These are phyloP conservation scores for Chouioia cunea DNA, from an alignment of 2,888 invertebrate genomes.

Conservation along the genomic window DNA sequence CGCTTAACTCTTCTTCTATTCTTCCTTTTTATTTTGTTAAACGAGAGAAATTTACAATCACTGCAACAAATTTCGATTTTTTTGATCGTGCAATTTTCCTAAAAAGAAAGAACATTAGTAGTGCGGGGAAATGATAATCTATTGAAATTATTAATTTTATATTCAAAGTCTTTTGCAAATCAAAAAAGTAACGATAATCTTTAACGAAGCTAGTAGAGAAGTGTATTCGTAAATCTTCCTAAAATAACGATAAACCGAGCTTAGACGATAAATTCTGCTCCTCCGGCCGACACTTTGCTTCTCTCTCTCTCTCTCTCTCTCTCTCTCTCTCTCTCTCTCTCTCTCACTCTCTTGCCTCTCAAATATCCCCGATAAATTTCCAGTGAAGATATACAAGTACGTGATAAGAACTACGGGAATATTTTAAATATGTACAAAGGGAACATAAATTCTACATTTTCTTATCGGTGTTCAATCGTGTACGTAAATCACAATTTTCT, in stretches of 20 bases:
- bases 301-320: slow-evolving; percentile 22
- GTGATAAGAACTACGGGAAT: slow-evolving; percentile 25
- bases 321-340: too few species aligned
- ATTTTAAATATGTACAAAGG: neutral
- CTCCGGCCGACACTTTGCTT: slow-evolving; percentile 24
- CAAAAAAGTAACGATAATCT: slow-evolving; percentile 39
- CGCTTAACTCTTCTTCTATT: too few species aligned
- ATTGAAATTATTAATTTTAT: neutral
- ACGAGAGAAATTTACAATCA: too few species aligned
- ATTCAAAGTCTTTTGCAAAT: slow-evolving; percentile 11
- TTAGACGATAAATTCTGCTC: slow-evolving; percentile 43
- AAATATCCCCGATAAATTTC: slow-evolving; percentile 44
- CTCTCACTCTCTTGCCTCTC: slow-evolving; percentile 21
- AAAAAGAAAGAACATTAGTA: too few species aligned
- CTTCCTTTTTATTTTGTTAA: too few species aligned
- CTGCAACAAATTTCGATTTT: too few species aligned
- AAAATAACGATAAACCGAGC: slow-evolving; percentile 46
- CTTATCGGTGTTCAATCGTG: too few species aligned
- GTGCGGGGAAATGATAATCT: too few species aligned
- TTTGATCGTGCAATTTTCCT: too few species aligned
- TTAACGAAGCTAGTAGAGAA: slow-evolving; percentile 36
- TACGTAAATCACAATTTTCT: too few species aligned
- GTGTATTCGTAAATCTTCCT: slow-evolving; percentile 44
- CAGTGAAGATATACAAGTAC: slow-evolving; percentile 35
- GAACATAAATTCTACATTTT: too few species aligned